Evolutionary conservation across 2,888 invertebrate genomes (phyloP).

Genomic region (Blastobasis lacticolella): DNA sequence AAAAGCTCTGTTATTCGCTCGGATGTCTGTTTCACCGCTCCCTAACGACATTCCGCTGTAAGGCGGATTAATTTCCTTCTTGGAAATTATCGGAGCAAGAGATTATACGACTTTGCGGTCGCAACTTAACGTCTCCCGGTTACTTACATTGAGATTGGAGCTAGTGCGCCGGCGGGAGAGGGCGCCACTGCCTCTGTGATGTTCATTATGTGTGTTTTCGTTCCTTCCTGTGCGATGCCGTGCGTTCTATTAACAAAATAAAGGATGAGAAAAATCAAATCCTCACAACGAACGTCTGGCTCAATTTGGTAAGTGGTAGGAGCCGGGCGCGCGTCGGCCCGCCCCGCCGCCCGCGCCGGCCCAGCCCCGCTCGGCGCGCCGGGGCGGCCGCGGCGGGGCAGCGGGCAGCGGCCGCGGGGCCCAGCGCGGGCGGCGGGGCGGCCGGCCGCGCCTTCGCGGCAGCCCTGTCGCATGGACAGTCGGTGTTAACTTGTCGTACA

Average conservation of each 20-base stretch:
- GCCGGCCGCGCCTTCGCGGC: conserved; percentile 60
- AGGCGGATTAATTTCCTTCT: conserved; percentile 28
- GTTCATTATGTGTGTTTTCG: conserved; percentile 62
- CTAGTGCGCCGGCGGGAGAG: neutral
- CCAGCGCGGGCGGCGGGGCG: conserved; percentile 47
- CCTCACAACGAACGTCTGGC: conserved; percentile 98
- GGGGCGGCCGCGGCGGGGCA: conserved; percentile 35
- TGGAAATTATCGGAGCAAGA: conserved; percentile 26
- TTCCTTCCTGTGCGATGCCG: conserved; percentile 70
- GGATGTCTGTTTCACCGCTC: conserved; percentile 36
- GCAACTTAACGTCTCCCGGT: conserved; percentile 7
- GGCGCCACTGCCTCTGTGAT: conserved; percentile 23
- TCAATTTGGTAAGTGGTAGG: conserved; percentile 95
- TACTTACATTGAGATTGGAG: conserved; percentile 1
- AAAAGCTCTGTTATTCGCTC: conserved; percentile 27
- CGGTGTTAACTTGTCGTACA: conserved; percentile 66
- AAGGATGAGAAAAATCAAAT: conserved; percentile 99
- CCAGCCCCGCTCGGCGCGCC: neutral
- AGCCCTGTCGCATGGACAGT: conserved; percentile 66
- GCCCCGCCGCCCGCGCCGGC: conserved; percentile 47
- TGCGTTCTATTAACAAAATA: conserved; percentile 77
- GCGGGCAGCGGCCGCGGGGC: conserved; percentile 40
- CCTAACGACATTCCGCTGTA: conserved; percentile 31
- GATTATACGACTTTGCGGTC: conserved; percentile 35
- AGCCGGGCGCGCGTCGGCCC: conserved; percentile 41